A percentile compares a stretch with the other conserved stretches of the same genome.
Conservation (phyloP, 2,888 invertebrate species). For the Phortica okadai region DNA sequence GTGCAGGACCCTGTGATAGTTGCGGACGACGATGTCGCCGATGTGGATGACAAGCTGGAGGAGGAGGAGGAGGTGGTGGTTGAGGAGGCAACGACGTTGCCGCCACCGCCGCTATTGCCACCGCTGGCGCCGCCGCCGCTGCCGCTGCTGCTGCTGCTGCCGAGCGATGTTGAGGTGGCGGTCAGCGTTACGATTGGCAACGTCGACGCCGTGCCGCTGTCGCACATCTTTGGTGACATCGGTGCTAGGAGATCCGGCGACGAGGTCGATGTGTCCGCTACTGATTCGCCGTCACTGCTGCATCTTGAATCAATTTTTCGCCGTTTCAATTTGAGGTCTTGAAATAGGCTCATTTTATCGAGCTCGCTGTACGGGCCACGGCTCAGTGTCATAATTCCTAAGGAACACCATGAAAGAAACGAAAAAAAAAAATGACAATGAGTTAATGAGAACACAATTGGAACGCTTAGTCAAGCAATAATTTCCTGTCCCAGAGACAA, state of each 20-base stretch:
- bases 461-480: background rate
- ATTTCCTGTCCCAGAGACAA: too few relatives aligned
- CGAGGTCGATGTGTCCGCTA: slow-evolving; percentile 94
- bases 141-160: slow-evolving; percentile 48
- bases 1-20: slow-evolving; percentile 40
- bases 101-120: slow-evolving; percentile 45
- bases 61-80: slow-evolving; percentile 37
- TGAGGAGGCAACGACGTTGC: slow-evolving; percentile 50
- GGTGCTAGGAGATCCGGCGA: slow-evolving; percentile 91
- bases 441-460: background rate
- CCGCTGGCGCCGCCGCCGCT: slow-evolving; percentile 46
- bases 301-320: slow-evolving; percentile 98
- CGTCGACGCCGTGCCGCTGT: slow-evolving; percentile 64
- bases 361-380: slow-evolving; percentile 95
- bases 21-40: slow-evolving; percentile 36
- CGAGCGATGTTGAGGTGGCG: slow-evolving; percentile 34
- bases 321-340: slow-evolving; percentile 98
- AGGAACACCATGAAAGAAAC: slow-evolving; percentile 43
- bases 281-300: slow-evolving; percentile 97
- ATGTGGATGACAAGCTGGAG: slow-evolving; percentile 42
- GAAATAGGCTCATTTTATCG: slow-evolving; percentile 99
- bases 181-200: slow-evolving; percentile 55
- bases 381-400: slow-evolving; percentile 98
- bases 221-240: slow-evolving; percentile 88
- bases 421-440: slow-evolving; percentile 25